Percentiles rank a stretch among this genome's conserved stretches.
Conservation (phyloP, 2,888 invertebrate genomes). For the Agrilus cyanescens region DNA sequence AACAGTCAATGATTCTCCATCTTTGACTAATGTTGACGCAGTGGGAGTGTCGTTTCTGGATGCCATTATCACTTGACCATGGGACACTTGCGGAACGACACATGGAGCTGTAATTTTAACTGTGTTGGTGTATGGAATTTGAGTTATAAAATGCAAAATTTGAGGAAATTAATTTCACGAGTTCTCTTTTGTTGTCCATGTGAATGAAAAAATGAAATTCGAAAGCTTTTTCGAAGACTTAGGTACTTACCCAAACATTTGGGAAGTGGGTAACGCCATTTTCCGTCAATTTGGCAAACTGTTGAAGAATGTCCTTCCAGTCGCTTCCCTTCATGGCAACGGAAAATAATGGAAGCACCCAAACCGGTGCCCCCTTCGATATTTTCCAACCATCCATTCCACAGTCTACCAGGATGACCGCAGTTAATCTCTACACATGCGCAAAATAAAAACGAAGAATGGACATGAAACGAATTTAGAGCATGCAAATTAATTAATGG, state of each 20-base stretch:
- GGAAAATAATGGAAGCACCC: conserved; percentile 85
- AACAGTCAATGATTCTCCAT: conserved; percentile 61
- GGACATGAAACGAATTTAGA: too few species aligned
- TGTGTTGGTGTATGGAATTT: not conserved
- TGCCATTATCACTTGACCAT: conserved; percentile 60
- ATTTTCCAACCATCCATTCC: conserved; percentile 93
- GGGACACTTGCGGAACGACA: conserved; percentile 77
- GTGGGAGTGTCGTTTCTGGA: conserved; percentile 40
- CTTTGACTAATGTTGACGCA: conserved; percentile 49
- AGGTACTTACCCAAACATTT: conserved; percentile 65
- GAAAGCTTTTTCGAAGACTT: conserved; percentile 1
- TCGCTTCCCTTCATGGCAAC: conserved; percentile 86
- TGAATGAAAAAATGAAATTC: not conserved
- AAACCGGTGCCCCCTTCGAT: conserved; percentile 80
- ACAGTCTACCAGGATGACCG: conserved; percentile 83
- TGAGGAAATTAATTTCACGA: not conserved
- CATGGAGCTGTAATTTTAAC: conserved; percentile 64
- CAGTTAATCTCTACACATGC: conserved; percentile 81
- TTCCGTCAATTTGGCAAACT: conserved; percentile 87
- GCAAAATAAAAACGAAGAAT: conserved; percentile 11
- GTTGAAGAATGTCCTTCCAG: conserved; percentile 81
- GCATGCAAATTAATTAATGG: too few species aligned
- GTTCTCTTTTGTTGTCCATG: not conserved
- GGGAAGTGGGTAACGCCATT: conserved; percentile 88
- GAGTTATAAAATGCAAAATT: not conserved